Evolutionary conservation across 2,113 vertebrate genomes (phyloP).

Genomic region (Carassius carassius): DNA sequence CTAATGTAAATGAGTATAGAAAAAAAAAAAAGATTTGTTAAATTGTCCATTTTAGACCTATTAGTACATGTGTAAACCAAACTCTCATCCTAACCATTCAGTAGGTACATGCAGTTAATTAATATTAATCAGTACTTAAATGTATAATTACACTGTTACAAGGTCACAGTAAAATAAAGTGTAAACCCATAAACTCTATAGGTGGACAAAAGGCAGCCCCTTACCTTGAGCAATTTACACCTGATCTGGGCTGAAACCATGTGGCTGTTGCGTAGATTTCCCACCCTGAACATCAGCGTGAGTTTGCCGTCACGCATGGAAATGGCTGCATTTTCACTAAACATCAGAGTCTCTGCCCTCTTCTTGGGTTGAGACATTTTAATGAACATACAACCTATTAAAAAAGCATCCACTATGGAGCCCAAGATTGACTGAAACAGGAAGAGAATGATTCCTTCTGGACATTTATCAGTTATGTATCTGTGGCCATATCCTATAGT

Average conservation of each 20-base stretch:
- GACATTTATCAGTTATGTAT: conserved; percentile 98
- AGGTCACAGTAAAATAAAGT: no score
- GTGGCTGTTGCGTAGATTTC: conserved; percentile 98
- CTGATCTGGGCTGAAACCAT: conserved; percentile 99
- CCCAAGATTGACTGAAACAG: conserved; percentile 98
- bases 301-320: conserved; percentile 98
- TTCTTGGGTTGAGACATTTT: conserved; percentile 99
- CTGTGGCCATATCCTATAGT: conserved; percentile 97
- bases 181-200: background rate
- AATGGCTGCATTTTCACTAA: conserved; percentile 94
- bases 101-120: background rate
- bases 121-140: background rate
- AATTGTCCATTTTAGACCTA: background rate
- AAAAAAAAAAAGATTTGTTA: background rate
- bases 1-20: background rate
- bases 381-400: conserved; percentile 99
- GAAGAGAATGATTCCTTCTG: conserved; percentile 97
- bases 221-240: conserved; percentile 98
- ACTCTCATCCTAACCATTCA: no score
- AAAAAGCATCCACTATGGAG: conserved; percentile 96
- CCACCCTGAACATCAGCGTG: conserved; percentile 98
- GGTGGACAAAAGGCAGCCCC: conserved; percentile 55
- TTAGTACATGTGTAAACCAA: background rate
- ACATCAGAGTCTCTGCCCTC: conserved; percentile 96
- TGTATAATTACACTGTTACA: background rate